These are phyloP conservation scores for Vanessa tameamea DNA, from an alignment of 1,140 invertebrate genomes.

Conservation along the genomic window DNA sequence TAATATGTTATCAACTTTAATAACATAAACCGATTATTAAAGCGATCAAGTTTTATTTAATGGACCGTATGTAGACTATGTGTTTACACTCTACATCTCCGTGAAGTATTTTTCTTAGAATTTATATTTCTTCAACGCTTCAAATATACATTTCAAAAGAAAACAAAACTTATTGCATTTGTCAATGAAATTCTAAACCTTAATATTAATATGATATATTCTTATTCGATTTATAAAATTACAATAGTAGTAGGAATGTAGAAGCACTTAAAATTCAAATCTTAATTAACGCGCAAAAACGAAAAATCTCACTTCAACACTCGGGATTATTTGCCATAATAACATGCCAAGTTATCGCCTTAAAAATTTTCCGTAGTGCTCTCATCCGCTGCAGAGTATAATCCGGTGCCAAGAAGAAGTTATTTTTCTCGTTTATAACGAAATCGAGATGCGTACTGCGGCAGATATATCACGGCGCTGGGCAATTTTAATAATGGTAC, in stretches of 20 bases:
- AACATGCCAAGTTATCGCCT: constrained; percentile 57
- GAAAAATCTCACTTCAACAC: constrained; percentile 30
- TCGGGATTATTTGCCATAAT: constrained; percentile 48
- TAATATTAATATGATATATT: no score
- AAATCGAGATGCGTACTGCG: constrained; percentile 53
- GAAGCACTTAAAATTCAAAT: constrained; percentile 20
- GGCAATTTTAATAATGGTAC: constrained; percentile 54
- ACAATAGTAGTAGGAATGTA: constrained; percentile 5
- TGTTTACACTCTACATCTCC: no score
- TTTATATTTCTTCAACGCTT: no score
- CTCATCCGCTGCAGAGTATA: constrained; percentile 49
- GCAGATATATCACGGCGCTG: constrained; percentile 34
- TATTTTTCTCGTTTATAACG: constrained; percentile 54
- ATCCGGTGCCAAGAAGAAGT: constrained; percentile 54
- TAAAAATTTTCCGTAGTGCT: constrained; percentile 51
- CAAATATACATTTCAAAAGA: no score
- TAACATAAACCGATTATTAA: no score
- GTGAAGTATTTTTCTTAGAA: no score
- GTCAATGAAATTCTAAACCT: no score
- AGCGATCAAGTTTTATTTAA: no score
- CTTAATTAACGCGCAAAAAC: constrained; percentile 36
- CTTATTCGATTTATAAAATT: not conserved
- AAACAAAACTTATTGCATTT: no score
- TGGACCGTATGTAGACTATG: no score
- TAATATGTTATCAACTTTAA: no score